Percentiles rank a stretch among this genome's conserved stretches.
phyloP scores from a whole-genome alignment of 2,797 vertebrate species.

The Stomatorhinus walkeri region DNA sequence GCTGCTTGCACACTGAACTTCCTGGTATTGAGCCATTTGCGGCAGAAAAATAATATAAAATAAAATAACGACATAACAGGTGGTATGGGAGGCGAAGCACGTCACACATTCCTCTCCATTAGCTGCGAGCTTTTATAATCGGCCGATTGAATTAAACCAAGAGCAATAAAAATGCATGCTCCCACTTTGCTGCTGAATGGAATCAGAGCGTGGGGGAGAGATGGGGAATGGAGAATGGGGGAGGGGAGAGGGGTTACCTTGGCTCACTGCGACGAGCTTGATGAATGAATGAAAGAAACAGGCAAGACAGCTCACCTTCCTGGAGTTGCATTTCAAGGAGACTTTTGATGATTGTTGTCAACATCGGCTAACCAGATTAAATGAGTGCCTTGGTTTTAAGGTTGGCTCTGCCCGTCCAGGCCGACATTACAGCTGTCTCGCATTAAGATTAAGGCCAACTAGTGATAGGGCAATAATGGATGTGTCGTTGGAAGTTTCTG shows the following conservation, averaged over 20 bases:
- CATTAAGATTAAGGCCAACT: conserved; percentile 32
- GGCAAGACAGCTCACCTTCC: conserved; percentile 40
- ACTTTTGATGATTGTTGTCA: conserved; percentile 44
- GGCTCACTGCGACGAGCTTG: conserved; percentile 43
- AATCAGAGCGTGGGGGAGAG: conserved; percentile 41
- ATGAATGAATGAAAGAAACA: conserved; percentile 47
- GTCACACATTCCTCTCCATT: conserved; percentile 47
- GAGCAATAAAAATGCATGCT: conserved; percentile 34
- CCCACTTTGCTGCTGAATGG: conserved; percentile 30
- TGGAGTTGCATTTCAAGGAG: conserved; percentile 41
- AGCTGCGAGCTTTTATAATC: conserved; percentile 47
- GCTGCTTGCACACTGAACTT: background rate
- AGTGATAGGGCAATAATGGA: conserved; percentile 33
- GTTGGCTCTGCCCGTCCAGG: conserved; percentile 27
- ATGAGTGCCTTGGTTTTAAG: conserved; percentile 31
- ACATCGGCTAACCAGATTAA: conserved; percentile 41
- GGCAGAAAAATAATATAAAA: conserved; percentile 37
- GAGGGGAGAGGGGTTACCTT: conserved; percentile 46
- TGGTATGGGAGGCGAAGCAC: conserved; percentile 48
- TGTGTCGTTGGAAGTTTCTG: conserved; percentile 20
- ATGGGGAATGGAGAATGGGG: too few relatives aligned
- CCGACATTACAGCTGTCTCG: conserved; percentile 24
- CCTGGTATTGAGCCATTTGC: background rate
- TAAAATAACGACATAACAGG: conserved; percentile 46
- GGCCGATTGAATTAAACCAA: conserved; percentile 48